Percentiles rank a stretch among this genome's conserved stretches.
These are phyloP conservation scores for Papilio aristodemus DNA, from an alignment of 1,140 invertebrate species.

Conservation along the genomic window DNA sequence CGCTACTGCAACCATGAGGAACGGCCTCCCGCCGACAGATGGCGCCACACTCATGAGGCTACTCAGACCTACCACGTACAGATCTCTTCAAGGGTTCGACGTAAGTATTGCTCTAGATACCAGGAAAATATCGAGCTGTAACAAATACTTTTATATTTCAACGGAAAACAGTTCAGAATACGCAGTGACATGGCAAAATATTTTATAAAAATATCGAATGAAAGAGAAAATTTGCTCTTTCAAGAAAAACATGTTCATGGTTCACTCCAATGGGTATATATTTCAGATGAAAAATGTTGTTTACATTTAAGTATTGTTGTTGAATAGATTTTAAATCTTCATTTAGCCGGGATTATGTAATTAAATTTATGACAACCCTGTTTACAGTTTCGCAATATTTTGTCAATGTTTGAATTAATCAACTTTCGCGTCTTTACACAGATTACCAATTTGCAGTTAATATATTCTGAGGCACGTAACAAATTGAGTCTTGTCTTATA, in stretches of 20 bases:
- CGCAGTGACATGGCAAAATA: too few relatives aligned
- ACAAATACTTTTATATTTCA: neutral
- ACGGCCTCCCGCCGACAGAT: constrained; percentile 85
- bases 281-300: neutral
- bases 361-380: neutral
- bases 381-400: neutral
- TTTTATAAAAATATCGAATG: too few relatives aligned
- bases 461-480: neutral
- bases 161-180: neutral
- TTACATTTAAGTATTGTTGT: too few relatives aligned
- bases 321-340: neutral
- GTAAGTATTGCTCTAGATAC: constrained; percentile 75
- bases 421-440: neutral
- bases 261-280: too few relatives aligned
- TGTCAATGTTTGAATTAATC: neutral
- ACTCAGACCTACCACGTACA: constrained; percentile 87
- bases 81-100: constrained; percentile 88
- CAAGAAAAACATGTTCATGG: too few relatives aligned
- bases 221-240: too few relatives aligned
- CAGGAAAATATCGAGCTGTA: neutral
- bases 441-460: neutral
- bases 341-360: neutral
- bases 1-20: constrained; percentile 85
- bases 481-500: neutral
- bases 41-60: constrained; percentile 86